Evolutionary conservation across 92 coral and sea anemone genomes (phyloP).

Genomic region (Epizoanthus ramosus): DNA sequence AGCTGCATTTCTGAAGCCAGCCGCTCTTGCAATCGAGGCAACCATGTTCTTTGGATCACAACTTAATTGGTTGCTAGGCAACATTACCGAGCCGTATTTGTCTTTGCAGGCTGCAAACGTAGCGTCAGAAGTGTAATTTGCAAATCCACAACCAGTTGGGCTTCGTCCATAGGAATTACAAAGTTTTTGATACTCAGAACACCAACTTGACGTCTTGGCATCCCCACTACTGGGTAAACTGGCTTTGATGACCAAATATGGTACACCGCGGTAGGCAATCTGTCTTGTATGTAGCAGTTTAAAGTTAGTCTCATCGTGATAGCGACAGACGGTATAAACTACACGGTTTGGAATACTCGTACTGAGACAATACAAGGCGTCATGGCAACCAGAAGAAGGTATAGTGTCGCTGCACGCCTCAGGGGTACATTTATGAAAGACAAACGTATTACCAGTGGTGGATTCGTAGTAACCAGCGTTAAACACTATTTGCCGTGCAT

Average conservation of each 20-base stretch:
- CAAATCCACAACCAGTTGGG: constrained; percentile 64
- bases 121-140: constrained; percentile 9
- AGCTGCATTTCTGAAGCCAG: constrained; percentile 49
- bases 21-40: constrained; percentile 43
- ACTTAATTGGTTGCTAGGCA: constrained; percentile 51
- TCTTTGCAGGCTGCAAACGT: constrained; percentile 43
- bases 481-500: constrained; percentile 7
- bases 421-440: constrained; percentile 38
- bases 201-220: constrained; percentile 49
- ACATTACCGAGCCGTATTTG: constrained; percentile 54
- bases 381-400: constrained; percentile 49
- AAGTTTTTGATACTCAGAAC: constrained; percentile 51
- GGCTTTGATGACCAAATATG: constrained; percentile 52
- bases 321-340: constrained; percentile 53
- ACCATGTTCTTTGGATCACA: constrained; percentile 41
- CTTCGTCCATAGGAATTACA: constrained; percentile 49
- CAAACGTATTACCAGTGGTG: constrained; percentile 48
- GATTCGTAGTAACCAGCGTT: constrained; percentile 47
- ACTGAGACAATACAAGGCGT: constrained; percentile 43
- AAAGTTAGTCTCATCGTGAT: constrained; percentile 43
- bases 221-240: constrained; percentile 43
- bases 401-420: constrained; percentile 48
- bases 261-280: constrained; percentile 46
- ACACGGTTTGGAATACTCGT: constrained; percentile 26
- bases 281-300: constrained; percentile 40